Base-by-base conservation (phyloP, 2,113 vertebrate genomes). In the Mugil cephalus region DNA sequence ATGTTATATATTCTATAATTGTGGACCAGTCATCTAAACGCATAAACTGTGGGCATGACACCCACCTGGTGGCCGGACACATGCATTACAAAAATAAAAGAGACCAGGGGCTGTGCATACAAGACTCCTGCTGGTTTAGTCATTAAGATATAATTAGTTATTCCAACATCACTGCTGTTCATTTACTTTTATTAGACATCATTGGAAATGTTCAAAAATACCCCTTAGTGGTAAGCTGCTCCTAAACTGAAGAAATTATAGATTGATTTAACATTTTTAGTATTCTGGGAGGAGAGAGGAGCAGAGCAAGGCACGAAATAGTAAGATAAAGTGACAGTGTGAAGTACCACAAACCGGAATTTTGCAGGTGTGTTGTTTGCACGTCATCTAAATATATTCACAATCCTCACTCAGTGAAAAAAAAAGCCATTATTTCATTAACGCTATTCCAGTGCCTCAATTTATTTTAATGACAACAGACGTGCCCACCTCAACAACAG, bases 41-140 rank as follows among this genome's bases (percentile, higher is more conserved):
- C 18, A 71, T 4, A 11, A 68, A 46, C 46, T 24, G 13, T 62
- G 48, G 62, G 10, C 45, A 74, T 67, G 66, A 75, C 50, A 47
- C 10, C 86, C 83, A 68, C 53, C 88, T 83, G 40, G 79, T 89
- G 86, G 84, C 47, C 14, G 35, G 34, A 82, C 0, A 4, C 1
- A 11, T 17, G 53, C 9, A 90, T 56, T 82, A 76, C 82, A 88
- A 67, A 80, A 76, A 80, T 11, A 77, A 3, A 69, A 21, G 9
- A 6, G 10, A 46, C 7, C 1, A 35, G 1, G 4, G 19, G 42
- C 4, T 30, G 46, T 38, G 36, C 4, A 24, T 35, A 43, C 9
- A 48, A 59, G 13, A n/a, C 35, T 52, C 12, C 14, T 4, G 5
- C 38, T 24, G 14, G 14, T 39, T 18, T 30, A 35, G 10, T 47